These are phyloP conservation scores for Zygogramma bicolorata DNA, from an alignment of 2,888 invertebrate species.

Conservation along the genomic window DNA sequence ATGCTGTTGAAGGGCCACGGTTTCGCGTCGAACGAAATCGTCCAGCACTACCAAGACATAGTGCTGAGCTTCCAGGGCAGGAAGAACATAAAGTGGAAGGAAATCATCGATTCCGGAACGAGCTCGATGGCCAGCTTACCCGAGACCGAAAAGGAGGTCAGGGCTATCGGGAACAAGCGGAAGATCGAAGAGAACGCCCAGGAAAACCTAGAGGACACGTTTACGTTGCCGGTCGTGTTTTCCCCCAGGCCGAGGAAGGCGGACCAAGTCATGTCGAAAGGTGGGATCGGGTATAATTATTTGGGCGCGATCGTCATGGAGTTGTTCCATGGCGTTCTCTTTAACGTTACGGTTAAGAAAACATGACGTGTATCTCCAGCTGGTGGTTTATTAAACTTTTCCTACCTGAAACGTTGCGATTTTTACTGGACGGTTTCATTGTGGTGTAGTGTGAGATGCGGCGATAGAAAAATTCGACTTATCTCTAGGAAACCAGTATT, in stretches of 20 bases:
- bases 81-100: constrained; percentile 74
- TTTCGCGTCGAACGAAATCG: constrained; percentile 70
- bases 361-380: constrained; percentile 21
- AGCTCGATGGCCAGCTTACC: constrained; percentile 44
- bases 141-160: constrained; percentile 28
- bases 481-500: too few relatives aligned
- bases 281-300: constrained; percentile 58
- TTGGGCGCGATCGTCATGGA: constrained; percentile 54
- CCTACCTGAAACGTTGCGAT: background rate
- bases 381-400: constrained; percentile 24
- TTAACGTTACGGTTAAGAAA: constrained; percentile 37
- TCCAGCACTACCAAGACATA: constrained; percentile 71
- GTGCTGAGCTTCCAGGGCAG: constrained; percentile 72
- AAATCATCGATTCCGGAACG: constrained; percentile 58
- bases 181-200: constrained; percentile 19
- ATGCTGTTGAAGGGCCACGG: constrained; percentile 72
- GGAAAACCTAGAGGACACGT: constrained; percentile 49
- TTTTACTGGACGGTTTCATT: background rate
- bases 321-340: constrained; percentile 51
- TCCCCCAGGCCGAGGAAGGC: constrained; percentile 22
- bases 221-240: constrained; percentile 31
- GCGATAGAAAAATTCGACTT: too few relatives aligned
- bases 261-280: constrained; percentile 57
- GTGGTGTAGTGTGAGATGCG: background rate
- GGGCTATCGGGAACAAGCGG: constrained; percentile 15